phyloP scores from a whole-genome alignment of 2,888 invertebrate genomes.

The Zaprionus lineosus region DNA sequence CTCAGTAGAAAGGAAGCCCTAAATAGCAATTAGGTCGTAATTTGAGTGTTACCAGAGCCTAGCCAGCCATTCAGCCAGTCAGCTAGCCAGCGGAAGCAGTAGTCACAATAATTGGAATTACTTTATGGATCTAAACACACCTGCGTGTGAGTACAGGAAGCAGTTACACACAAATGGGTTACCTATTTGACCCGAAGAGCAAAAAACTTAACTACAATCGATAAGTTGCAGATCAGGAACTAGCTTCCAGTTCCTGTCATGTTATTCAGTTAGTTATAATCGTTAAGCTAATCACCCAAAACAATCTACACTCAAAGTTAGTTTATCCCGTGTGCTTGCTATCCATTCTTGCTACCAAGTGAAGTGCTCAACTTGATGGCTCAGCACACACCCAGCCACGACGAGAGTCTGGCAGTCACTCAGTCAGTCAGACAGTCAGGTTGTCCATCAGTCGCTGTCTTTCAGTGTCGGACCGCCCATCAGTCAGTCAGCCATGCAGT shows the following conservation, averaged over 20 bases:
- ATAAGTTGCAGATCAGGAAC: too few species aligned
- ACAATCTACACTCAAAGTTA: constrained; percentile 21
- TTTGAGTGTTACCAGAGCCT: too few species aligned
- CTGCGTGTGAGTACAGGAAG: constrained; percentile 35
- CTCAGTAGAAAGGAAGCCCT: constrained; percentile 43
- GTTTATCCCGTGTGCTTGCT: constrained; percentile 31
- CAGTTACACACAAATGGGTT: constrained; percentile 13
- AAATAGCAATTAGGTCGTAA: constrained; percentile 71
- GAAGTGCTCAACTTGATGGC: constrained; percentile 35
- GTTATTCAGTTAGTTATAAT: constrained; percentile 12
- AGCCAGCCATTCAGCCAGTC: too few species aligned
- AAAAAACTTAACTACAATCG: too few species aligned
- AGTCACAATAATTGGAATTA: constrained; percentile 65
- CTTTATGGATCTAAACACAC: constrained; percentile 8
- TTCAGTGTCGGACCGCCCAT: constrained; percentile 35
- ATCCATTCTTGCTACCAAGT: constrained; percentile 32
- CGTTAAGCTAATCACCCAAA: constrained; percentile 10
- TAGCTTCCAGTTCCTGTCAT: too few species aligned
- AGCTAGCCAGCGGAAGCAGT: constrained; percentile 61
- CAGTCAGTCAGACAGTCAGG: constrained; percentile 28
- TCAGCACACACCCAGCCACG: constrained; percentile 48
- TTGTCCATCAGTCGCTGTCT: constrained; percentile 40
- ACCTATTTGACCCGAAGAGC: constrained; percentile 7
- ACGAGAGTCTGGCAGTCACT: too few species aligned
- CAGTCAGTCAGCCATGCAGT: constrained; percentile 29